Conservation (phyloP, 2,113 vertebrate genomes). For the Peromyscus maniculatus region DNA sequence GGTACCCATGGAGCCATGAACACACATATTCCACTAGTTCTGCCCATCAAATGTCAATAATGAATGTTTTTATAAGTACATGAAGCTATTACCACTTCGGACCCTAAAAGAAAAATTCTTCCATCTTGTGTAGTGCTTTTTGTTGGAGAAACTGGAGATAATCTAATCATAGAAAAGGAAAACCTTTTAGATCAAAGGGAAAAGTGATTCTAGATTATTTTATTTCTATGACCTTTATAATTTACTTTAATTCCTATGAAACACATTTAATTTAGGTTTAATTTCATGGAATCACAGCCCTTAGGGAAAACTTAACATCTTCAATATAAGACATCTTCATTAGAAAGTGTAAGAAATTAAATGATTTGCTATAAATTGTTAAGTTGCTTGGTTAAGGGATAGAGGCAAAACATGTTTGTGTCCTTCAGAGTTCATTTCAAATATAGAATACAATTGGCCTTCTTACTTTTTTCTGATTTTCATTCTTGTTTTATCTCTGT, state of each 20-base stretch:
- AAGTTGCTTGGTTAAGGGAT: slow-evolving; percentile 20
- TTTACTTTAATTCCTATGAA: slow-evolving; percentile 59
- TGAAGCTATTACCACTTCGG: background rate
- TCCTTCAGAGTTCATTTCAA: slow-evolving; percentile 9
- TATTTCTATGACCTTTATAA: slow-evolving; percentile 66
- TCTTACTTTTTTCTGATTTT: background rate
- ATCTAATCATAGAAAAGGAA: slow-evolving; percentile 46
- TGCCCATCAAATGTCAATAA: slow-evolving; percentile 23
- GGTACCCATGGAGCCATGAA: background rate
- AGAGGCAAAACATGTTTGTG: slow-evolving; percentile 27
- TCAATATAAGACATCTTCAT: slow-evolving; percentile 58
- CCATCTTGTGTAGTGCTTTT: slow-evolving; percentile 21
- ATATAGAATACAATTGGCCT: background rate
- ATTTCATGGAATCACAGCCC: slow-evolving; percentile 56
- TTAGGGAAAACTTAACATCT: slow-evolving; percentile 57
- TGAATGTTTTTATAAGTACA: slow-evolving; percentile 37
- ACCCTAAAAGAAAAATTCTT: slow-evolving; percentile 18
- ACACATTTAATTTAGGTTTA: slow-evolving; percentile 65
- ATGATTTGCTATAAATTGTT: slow-evolving; percentile 27
- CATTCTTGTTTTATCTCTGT: background rate
- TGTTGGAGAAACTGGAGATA: slow-evolving; percentile 19
- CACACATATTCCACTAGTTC: slow-evolving; percentile 27
- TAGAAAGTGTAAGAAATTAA: slow-evolving; percentile 51
- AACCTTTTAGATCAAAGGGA: slow-evolving; percentile 45
- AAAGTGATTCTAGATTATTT: slow-evolving; percentile 49